Conservation (phyloP, 2,113 vertebrate genomes). For the Chiloscyllium plagiosum region DNA sequence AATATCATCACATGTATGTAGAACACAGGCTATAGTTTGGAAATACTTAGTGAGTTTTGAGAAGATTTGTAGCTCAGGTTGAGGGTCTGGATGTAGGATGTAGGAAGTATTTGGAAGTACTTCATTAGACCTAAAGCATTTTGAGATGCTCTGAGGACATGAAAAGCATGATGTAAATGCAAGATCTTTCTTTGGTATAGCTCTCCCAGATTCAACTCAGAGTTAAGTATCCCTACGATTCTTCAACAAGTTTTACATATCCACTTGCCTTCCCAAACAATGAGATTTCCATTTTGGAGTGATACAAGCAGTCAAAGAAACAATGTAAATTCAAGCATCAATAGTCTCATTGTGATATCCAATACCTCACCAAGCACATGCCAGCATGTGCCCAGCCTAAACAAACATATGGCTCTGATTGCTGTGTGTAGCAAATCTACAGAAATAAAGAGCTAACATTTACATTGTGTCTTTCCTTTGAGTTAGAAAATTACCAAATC, state of each 20-base stretch:
- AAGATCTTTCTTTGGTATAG: neutral
- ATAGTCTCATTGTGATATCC: neutral
- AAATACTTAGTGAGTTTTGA: neutral
- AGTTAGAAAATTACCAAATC: too few relatives aligned
- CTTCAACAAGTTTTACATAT: neutral
- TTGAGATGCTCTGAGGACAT: neutral
- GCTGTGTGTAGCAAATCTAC: neutral
- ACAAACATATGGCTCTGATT: neutral
- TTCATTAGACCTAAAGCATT: neutral
- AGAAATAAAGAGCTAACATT: neutral
- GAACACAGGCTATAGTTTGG: too few relatives aligned
- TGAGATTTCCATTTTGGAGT: neutral
- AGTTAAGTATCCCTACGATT: neutral
- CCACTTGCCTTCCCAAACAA: neutral
- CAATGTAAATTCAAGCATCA: neutral
- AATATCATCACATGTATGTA: too few relatives aligned
- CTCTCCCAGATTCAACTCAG: neutral
- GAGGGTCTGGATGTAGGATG: neutral
- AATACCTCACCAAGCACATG: neutral
- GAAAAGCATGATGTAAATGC: neutral
- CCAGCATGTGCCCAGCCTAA: neutral
- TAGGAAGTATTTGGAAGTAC: neutral
- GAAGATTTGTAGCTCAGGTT: too few relatives aligned
- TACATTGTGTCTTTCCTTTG: neutral
- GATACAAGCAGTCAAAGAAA: neutral